Evolutionary conservation across 2,888 invertebrate genomes (phyloP).

Genomic region (Keiferia lycopersicella): DNA sequence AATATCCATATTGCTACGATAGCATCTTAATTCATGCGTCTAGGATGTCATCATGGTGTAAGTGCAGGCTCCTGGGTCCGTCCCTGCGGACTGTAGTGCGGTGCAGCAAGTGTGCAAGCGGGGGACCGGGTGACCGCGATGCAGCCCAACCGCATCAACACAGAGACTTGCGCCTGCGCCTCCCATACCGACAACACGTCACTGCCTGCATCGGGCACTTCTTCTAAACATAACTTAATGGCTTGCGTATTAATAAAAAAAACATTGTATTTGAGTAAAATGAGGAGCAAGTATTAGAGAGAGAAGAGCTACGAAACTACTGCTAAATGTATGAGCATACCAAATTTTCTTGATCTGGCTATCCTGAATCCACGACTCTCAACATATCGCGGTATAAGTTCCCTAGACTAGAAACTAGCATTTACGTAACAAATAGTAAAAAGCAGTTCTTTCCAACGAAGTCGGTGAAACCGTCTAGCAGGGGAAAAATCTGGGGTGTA

Average conservation of each 20-base stretch:
- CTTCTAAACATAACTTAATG: too few relatives aligned
- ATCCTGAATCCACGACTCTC: neutral
- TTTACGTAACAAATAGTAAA: conserved; percentile 3
- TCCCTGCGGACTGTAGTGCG: neutral
- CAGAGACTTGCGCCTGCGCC: too few relatives aligned
- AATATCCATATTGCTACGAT: too few relatives aligned
- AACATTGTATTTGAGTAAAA: too few relatives aligned
- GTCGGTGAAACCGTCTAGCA: neutral
- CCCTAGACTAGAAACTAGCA: neutral
- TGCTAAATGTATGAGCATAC: too few relatives aligned
- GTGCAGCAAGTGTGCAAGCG: conserved; percentile 60
- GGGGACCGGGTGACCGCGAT: conserved; percentile 70
- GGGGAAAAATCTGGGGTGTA: conserved; percentile 21
- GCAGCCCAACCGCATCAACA: too few relatives aligned
- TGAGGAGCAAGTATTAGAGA: too few relatives aligned
- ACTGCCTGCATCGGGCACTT: too few relatives aligned
- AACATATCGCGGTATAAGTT: neutral
- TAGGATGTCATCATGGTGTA: neutral
- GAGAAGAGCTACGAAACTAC: too few relatives aligned
- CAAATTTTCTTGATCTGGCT: neutral
- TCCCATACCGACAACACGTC: too few relatives aligned
- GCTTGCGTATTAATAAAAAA: too few relatives aligned
- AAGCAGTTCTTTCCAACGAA: conserved; percentile 14
- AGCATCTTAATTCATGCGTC: too few relatives aligned
- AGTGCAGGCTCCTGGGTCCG: neutral